phyloP scores from a whole-genome alignment of 2,113 vertebrate genomes.

The Poeciliopsis turrubarensis region DNA sequence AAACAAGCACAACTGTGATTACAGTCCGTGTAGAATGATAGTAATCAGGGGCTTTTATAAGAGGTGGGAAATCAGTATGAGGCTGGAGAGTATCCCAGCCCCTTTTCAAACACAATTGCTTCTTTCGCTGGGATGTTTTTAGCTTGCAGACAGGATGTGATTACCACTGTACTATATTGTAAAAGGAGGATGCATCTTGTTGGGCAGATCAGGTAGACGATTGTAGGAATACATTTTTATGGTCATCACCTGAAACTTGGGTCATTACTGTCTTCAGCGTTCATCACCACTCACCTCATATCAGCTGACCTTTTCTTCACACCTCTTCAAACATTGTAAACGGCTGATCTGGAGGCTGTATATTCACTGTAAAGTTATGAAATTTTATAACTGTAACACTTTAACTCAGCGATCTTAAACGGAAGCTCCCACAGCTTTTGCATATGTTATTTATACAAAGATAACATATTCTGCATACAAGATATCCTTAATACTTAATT shows the following conservation, averaged over 20 bases:
- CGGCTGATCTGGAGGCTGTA: neutral
- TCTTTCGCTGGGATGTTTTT: conserved; percentile 59
- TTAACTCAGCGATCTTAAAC: neutral
- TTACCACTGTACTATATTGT: conserved; percentile 59
- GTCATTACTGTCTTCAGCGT: neutral
- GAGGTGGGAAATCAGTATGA: conserved; percentile 53
- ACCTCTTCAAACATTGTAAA: neutral
- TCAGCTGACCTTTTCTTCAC: neutral
- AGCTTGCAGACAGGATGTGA: conserved; percentile 69
- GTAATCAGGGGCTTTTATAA: conserved; percentile 68
- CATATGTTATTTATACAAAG: neutral
- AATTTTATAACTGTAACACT: neutral
- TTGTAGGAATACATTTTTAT: neutral
- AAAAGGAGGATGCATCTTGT: conserved; percentile 42
- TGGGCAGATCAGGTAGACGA: neutral
- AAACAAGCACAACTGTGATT: conserved; percentile 63
- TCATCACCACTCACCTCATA: neutral
- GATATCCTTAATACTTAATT: neutral
- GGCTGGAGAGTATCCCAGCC: conserved; percentile 53
- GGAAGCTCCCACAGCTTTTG: neutral
- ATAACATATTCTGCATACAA: neutral
- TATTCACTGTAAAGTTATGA: neutral
- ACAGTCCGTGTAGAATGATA: conserved; percentile 60
- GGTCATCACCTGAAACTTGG: neutral
- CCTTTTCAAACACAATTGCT: conserved; percentile 72